These are phyloP conservation scores for Crypturellus tataupa DNA, from an alignment of 2,797 vertebrate genomes.

Conservation along the genomic window DNA sequence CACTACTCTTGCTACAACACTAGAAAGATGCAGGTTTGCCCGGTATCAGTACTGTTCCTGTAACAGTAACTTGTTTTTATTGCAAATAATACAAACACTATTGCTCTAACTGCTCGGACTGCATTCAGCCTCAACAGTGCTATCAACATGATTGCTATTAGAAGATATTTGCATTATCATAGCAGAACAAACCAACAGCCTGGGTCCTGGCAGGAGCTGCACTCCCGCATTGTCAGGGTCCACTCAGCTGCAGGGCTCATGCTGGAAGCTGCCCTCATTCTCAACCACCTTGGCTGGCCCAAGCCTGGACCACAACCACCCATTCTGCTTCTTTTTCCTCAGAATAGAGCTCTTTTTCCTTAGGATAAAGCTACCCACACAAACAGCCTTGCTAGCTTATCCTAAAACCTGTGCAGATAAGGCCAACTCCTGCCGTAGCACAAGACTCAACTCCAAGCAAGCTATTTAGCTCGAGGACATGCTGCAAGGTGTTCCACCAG, in stretches of 20 bases:
- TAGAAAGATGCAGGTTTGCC: neutral
- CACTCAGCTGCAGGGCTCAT: neutral
- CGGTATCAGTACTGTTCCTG: rapidly evolving
- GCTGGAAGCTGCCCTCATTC: neutral
- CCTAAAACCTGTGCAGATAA: neutral
- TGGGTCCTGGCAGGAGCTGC: rapidly evolving
- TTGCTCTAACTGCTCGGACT: neutral
- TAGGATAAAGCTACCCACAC: neutral
- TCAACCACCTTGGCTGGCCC: rapidly evolving
- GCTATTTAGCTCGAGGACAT: neutral
- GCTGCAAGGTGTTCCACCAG: neutral
- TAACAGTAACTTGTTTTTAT: neutral
- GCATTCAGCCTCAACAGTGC: neutral
- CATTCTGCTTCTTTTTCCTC: neutral
- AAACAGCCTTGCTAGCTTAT: neutral
- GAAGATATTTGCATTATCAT: neutral
- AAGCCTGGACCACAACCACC: neutral
- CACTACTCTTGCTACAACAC: neutral
- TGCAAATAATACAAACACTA: neutral
- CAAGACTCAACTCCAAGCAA: neutral
- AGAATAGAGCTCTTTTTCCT: neutral
- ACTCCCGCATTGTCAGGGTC: neutral
- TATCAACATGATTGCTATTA: neutral
- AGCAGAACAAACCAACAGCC: neutral
- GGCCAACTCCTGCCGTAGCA: neutral